Conservation (phyloP, 2,113 vertebrate genomes). For the Rhagologus leucostigma region DNA sequence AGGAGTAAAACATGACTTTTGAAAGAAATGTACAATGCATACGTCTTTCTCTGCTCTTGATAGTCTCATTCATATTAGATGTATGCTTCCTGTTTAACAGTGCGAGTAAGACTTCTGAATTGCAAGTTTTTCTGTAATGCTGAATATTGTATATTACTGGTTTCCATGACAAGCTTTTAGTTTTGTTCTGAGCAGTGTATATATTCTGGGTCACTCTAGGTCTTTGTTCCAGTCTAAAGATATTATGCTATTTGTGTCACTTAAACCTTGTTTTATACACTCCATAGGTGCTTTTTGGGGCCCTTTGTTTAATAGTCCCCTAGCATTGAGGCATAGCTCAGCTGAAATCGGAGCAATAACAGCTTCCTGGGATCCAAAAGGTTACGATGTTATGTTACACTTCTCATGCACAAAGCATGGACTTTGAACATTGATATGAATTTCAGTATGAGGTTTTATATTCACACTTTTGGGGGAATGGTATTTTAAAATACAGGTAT, state of each 20-base stretch:
- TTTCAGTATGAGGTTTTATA: constrained; percentile 63
- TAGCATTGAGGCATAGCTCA: constrained; percentile 33
- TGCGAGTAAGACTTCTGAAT: constrained; percentile 15
- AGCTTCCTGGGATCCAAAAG: neutral
- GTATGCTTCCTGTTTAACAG: constrained; percentile 39
- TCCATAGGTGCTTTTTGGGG: constrained; percentile 31
- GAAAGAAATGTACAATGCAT: constrained; percentile 5
- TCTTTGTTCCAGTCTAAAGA: neutral
- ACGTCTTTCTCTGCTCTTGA: neutral
- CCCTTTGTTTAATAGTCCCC: neutral
- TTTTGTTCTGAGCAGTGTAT: constrained; percentile 17
- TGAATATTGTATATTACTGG: constrained; percentile 34
- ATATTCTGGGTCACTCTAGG: neutral
- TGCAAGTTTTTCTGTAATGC: constrained; percentile 34
- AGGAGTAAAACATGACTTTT: neutral
- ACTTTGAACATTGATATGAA: constrained; percentile 35
- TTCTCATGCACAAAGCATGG: constrained; percentile 41
- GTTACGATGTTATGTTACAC: neutral
- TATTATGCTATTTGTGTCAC: neutral
- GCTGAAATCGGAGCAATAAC: constrained; percentile 41
- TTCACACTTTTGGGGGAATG: constrained; percentile 36
- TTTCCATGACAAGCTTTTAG: neutral
- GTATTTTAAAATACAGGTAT: constrained; percentile 57
- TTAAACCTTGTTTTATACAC: constrained; percentile 18
- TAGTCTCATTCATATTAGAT: neutral